These are phyloP conservation scores for Leptonema lineaticorne DNA, from an alignment of 1,140 invertebrate genomes.

Conservation along the genomic window DNA sequence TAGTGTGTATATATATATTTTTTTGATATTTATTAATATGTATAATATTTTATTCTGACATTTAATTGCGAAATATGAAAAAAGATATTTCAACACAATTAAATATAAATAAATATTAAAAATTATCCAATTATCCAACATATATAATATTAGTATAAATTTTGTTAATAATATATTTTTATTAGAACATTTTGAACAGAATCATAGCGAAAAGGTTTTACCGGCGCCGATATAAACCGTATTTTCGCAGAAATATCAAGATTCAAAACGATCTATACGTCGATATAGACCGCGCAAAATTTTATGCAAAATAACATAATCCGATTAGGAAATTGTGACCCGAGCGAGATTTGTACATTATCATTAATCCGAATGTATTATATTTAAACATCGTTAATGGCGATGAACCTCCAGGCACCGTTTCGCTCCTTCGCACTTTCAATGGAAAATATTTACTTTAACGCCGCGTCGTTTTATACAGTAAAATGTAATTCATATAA, in stretches of 20 bases:
- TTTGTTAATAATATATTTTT: neutral
- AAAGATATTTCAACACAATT: too few species aligned
- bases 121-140: too few species aligned
- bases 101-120: too few species aligned
- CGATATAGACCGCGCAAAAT: neutral
- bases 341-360: neutral
- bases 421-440: neutral
- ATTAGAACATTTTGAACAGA: neutral
- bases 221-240: neutral
- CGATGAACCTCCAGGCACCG: neutral
- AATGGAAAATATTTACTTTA: too few species aligned
- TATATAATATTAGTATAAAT: neutral
- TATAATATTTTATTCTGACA: too few species aligned
- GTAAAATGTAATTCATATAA: too few species aligned
- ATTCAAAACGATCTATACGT: neutral
- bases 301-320: constrained; percentile 1
- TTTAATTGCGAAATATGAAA: too few species aligned
- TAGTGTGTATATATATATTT: too few species aligned
- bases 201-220: neutral
- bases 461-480: too few species aligned
- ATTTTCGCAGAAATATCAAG: neutral
- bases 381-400: neutral
- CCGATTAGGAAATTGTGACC: neutral
- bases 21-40: too few species aligned
- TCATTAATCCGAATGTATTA: neutral